Percentiles rank a stretch among this genome's conserved stretches.
These are phyloP conservation scores for Pachycephala philippinensis DNA, from an alignment of 2,113 vertebrate species.

Conservation along the genomic window DNA sequence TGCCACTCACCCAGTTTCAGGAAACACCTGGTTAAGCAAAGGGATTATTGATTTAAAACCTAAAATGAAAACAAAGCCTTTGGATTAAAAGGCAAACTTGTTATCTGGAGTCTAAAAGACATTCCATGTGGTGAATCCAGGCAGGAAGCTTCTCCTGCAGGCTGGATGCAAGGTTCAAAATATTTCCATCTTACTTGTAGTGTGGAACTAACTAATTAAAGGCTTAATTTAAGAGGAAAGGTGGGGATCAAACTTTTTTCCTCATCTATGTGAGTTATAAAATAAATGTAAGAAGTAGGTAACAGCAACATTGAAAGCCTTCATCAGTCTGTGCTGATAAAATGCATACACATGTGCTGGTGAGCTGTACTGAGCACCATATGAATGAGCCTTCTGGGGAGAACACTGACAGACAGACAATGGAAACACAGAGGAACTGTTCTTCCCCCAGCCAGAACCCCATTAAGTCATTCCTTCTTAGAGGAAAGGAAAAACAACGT, in stretches of 20 bases:
- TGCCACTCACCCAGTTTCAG: slow-evolving; percentile 98
- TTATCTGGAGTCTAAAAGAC: not conserved
- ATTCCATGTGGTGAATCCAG: not conserved
- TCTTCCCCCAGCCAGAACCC: not conserved
- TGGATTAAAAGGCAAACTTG: not conserved
- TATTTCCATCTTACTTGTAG: not conserved
- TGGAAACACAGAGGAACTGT: not conserved
- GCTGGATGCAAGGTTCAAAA: not conserved
- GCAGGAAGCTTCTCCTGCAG: not conserved
- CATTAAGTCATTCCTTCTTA: not conserved
- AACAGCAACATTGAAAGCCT: not conserved
- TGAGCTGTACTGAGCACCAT: not conserved
- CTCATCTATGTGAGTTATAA: not conserved
- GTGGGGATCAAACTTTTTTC: not conserved
- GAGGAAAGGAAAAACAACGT: slow-evolving; percentile 9
- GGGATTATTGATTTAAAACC: not conserved
- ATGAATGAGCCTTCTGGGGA: not conserved
- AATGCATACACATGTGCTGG: not conserved
- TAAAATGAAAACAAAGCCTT: not conserved
- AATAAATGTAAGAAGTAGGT: not conserved
- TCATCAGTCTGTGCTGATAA: not conserved
- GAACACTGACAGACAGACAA: not conserved
- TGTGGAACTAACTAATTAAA: not conserved
- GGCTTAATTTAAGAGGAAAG: not conserved
- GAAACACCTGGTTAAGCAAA: slow-evolving; percentile 84